Base-by-base conservation (phyloP, 2,113 vertebrate genomes). In the Hippocampus mohnikei region DNA sequence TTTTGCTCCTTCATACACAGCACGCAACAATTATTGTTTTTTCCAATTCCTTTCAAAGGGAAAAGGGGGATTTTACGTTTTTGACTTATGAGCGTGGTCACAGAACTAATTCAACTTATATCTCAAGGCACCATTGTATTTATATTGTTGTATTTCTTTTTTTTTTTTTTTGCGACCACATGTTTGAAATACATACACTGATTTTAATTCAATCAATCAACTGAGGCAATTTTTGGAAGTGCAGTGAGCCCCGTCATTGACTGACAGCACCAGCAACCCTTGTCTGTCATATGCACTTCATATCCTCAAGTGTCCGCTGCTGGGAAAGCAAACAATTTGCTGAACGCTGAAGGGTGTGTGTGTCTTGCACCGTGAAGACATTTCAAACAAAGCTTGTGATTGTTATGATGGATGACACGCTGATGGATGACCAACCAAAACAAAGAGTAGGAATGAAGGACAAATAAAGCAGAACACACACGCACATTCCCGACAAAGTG, bases 401-500 rank as follows among this genome's bases (percentile, higher is more conserved):
- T 23, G 21, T 21, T 55, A 25, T 11, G 72, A 71, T 29, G 40
- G 53, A 41, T 0, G 42, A n/a, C 48, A 53, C 63, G 1, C 62
- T 67, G 16, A 66, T 66, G 55, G 66, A 73, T 25, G 73, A 71
- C 10, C 20, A 29, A 63, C 1, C 56, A 56, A 69, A 75, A 62
- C 3, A 53, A 72, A 69, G 69, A 72, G 53, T 12, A 42, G 65
- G 27, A n/a, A 58, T 20, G 21, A 33, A 73, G 42, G 3, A 68
- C 70, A 75, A 73, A 76, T 44, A 73, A 15, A 65, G 2, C 76
- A 2, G 10, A 12, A 44, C 42, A 44, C 42, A 12, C 42, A 50
- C 5, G 1, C 5, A 50, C 46, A 2, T 44, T 3, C 42, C 42
- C 6, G 46, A 50, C 16, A 18, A 50, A 50, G 46, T 50, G 5